Base-by-base conservation (phyloP, 2,888 invertebrate genomes). In the Plebejus anna region DNA sequence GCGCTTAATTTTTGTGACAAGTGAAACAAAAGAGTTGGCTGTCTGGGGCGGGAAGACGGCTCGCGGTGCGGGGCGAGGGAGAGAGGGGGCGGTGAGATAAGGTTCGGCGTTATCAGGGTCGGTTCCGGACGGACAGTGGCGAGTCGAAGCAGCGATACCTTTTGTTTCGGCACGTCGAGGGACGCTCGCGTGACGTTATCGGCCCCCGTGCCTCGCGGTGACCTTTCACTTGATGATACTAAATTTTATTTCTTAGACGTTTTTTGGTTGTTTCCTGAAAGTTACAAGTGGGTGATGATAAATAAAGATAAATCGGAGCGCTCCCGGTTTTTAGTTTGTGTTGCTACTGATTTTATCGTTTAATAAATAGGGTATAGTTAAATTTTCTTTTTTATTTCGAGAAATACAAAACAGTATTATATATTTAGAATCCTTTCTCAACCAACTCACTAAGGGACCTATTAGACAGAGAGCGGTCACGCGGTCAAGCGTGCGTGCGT, bases 1-100 rank as follows among this genome's bases (percentile, higher is more conserved):
- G 92, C 92, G 92, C 90, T 92, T 94, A 94, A 94, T 94, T 94
- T 94, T 92, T 92, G 93, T 91, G 94, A 93, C 93, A 92, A 93
- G 92, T 91, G 92, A 93, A 93, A 94, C 94, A 93, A 93, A 91
- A 93, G 92, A 93, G 92, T 92, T 93, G 90, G 88, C 86, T 87
- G 85, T 87, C 85, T 78, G 78, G 83, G 84, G 84, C 84, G 86
- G 84, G 82, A 82, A 79, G 80, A 80, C 73, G 51, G 22, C 59
- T 22, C 59, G 61, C 32, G 81, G 79, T 82, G 82, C 77, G 78
- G 80, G 81, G 77, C 77, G 80, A 83, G 79, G 81, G 77, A 78
- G 80, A 83, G 79, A 78, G 79, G 80, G 77, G 76, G 80, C 83
- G 89, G 89, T 4, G 66, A 92, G 93, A 92, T 92, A 93, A 92